Evolutionary conservation across 2,797 vertebrate species (phyloP).

Genomic region (Pangasius djambal): DNA sequence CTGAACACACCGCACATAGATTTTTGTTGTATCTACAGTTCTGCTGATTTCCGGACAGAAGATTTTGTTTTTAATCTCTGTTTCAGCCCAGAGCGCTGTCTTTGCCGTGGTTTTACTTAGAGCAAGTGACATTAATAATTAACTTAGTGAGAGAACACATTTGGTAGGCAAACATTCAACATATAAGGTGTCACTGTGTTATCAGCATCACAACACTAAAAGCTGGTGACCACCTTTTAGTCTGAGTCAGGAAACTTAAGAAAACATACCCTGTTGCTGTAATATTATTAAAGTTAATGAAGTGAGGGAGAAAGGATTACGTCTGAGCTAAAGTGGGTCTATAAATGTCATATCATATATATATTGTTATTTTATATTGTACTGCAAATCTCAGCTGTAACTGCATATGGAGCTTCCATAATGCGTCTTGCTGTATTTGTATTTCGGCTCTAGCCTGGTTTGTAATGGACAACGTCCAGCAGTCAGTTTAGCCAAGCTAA

Average conservation of each 20-base stretch:
- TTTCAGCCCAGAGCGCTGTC: neutral
- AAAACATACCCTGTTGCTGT: neutral
- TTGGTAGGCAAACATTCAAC: neutral
- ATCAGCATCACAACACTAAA: neutral
- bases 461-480: slow-evolving; percentile 8
- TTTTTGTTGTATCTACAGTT: neutral
- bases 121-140: neutral
- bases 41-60: neutral
- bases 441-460: neutral
- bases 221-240: neutral
- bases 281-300: too few relatives aligned
- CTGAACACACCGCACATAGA: neutral
- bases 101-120: neutral
- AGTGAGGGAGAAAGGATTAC: too few relatives aligned
- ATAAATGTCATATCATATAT: too few relatives aligned
- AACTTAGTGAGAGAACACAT: neutral
- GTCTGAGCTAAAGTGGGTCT: too few relatives aligned
- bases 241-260: neutral
- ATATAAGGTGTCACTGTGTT: neutral
- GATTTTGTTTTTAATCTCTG: neutral
- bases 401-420: neutral
- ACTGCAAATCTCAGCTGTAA: neutral
- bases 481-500: slow-evolving; percentile 25
- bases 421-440: neutral
- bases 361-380: neutral